Evolutionary conservation across 2,797 vertebrate species (phyloP).

Genomic region (Silurus aristotelis): DNA sequence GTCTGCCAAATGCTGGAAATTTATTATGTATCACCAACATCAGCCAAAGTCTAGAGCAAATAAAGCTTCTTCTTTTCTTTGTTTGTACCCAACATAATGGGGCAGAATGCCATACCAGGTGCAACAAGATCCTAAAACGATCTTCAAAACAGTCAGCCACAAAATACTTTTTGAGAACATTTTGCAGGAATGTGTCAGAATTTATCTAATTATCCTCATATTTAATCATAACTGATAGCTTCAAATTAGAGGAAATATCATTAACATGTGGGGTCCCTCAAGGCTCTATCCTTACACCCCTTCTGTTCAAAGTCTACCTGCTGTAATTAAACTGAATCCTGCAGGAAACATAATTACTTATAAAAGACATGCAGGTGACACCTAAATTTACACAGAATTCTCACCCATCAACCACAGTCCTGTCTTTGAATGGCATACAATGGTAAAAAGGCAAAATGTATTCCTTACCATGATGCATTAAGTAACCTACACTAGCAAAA

Average conservation of each 20-base stretch:
- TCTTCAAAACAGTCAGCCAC: neutral
- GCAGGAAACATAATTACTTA: neutral
- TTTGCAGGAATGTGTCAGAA: neutral
- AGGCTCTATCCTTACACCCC: neutral
- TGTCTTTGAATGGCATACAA: neutral
- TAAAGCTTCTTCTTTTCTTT: too few species aligned
- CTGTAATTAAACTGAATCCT: neutral
- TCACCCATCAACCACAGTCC: neutral
- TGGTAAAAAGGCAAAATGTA: neutral
- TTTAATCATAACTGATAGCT: neutral
- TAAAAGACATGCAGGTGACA: neutral
- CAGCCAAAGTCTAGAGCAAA: too few species aligned
- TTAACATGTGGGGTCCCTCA: neutral
- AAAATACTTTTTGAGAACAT: neutral
- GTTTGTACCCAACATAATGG: too few species aligned
- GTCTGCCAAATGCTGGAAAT: too few species aligned
- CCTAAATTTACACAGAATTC: neutral
- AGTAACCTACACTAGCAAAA: neutral
- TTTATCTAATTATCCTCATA: neutral
- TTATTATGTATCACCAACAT: too few species aligned
- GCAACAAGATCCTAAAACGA: neutral
- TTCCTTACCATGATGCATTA: too few species aligned
- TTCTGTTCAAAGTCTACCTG: neutral
- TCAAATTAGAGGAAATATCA: neutral
- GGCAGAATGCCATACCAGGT: neutral